Evolutionary conservation across 2,888 invertebrate species (phyloP).

Genomic region (Furcula furcula): DNA sequence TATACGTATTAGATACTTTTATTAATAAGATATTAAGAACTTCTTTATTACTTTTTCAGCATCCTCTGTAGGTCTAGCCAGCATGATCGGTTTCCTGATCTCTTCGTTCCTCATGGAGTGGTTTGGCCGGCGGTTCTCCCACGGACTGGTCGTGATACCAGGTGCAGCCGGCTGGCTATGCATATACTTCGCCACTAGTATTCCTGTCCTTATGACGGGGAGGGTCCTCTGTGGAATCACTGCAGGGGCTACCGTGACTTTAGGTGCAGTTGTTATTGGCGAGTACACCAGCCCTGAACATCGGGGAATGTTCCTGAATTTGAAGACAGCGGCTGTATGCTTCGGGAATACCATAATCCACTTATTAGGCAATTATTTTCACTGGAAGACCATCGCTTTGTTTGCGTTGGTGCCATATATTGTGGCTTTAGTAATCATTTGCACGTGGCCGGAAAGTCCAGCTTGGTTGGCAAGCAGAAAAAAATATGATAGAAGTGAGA

Average conservation of each 20-base stretch:
- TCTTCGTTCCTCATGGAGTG: conserved; percentile 37
- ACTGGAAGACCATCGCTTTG: conserved; percentile 41
- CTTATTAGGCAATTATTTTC: conserved; percentile 31
- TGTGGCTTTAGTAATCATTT: conserved; percentile 39
- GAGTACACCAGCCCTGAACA: conserved; percentile 47
- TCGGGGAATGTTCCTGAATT: conserved; percentile 46
- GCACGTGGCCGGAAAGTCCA: conserved; percentile 82
- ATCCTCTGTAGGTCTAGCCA: conserved; percentile 1
- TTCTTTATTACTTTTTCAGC: conserved; percentile 5
- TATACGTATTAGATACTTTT: no score
- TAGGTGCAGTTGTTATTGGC: conserved; percentile 50
- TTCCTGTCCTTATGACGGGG: conserved; percentile 35
- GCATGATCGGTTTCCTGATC: conserved; percentile 25
- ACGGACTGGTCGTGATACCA: conserved; percentile 18
- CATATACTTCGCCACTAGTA: conserved; percentile 33
- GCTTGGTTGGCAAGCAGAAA: conserved; percentile 77
- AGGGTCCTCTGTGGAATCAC: conserved; percentile 46
- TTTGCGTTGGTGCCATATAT: conserved; percentile 28
- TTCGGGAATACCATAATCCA: conserved; percentile 39
- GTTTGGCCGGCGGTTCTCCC: conserved; percentile 32
- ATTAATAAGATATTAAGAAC: no score
- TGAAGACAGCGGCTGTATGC: conserved; percentile 40
- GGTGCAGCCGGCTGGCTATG: conserved; percentile 42
- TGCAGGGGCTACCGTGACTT: conserved; percentile 63
- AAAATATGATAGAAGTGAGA: conserved; percentile 63